phyloP scores from a whole-genome alignment of 2,888 invertebrate species.

The Aricia artaxerxes region DNA sequence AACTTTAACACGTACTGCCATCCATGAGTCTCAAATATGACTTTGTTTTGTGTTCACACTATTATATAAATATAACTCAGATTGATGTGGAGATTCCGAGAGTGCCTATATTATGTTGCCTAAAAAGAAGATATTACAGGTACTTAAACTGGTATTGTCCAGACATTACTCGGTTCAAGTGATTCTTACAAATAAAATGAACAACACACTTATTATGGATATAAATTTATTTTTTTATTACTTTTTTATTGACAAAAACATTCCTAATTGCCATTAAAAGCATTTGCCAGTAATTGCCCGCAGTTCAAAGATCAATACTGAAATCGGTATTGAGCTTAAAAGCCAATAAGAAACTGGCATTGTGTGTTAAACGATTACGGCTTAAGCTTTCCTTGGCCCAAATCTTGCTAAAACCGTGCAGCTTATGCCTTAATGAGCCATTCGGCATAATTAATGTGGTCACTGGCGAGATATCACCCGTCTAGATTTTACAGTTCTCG shows the following conservation, averaged over 20 bases:
- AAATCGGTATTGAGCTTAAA: slow-evolving; percentile 6
- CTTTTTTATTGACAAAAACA: background rate
- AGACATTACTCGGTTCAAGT: no score
- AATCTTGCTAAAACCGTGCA: slow-evolving; percentile 43
- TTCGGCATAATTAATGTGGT: slow-evolving; percentile 64
- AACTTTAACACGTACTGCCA: no score
- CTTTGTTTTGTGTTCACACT: no score
- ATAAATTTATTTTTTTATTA: background rate
- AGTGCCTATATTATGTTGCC: background rate
- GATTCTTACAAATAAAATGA: no score
- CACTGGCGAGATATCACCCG: slow-evolving; percentile 42
- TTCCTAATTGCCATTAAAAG: background rate
- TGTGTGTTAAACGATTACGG: slow-evolving; percentile 22
- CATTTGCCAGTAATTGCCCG: background rate
- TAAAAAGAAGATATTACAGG: background rate
- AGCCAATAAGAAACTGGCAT: slow-evolving; percentile 21
- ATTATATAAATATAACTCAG: no score
- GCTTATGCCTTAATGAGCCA: slow-evolving; percentile 65
- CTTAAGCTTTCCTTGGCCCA: slow-evolving; percentile 26
- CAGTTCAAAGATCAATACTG: slow-evolving; percentile 13
- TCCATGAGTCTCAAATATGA: no score
- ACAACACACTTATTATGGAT: background rate
- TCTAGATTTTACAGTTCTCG: slow-evolving; percentile 39
- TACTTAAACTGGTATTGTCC: no score
- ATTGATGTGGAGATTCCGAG: no score